phyloP scores from a whole-genome alignment of 2,797 vertebrate species.

The Ispidina lecontei region DNA sequence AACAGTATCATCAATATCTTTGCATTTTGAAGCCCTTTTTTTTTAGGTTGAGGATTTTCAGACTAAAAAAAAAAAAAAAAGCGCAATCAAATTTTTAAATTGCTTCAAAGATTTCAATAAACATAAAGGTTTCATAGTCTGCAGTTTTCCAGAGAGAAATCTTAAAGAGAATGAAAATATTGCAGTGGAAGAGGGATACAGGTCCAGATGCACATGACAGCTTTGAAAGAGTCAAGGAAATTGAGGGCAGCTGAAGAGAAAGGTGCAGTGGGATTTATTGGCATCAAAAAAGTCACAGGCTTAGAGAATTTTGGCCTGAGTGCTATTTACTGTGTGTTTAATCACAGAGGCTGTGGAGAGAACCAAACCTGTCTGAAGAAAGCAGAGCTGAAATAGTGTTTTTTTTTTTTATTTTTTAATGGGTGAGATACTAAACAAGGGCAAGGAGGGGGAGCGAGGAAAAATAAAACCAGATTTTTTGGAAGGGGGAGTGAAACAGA shows the following conservation, averaged over 20 bases:
- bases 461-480: conserved; percentile 40
- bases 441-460: neutral
- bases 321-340: conserved; percentile 62
- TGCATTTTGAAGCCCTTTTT: neutral
- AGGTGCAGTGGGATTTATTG: conserved; percentile 58
- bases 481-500: neutral
- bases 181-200: neutral
- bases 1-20: neutral
- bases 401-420: neutral
- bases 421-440: neutral
- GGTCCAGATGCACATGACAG: conserved; percentile 23
- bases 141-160: conserved; percentile 9
- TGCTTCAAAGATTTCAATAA: neutral
- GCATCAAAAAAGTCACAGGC: conserved; percentile 5
- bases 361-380: conserved; percentile 1
- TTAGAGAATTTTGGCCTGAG: conserved; percentile 18
- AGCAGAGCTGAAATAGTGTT: neutral
- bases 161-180: neutral
- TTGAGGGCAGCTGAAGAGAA: conserved; percentile 56
- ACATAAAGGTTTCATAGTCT: neutral
- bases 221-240: conserved; percentile 54
- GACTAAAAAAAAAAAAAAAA: neutral
- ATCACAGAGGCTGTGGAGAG: conserved; percentile 25
- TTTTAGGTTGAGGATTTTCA: neutral
- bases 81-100: neutral